Evolutionary conservation across 2,113 vertebrate genomes (phyloP), one percentile per base, ranked within the genome.

Genomic region (Bos indicus): DNA sequence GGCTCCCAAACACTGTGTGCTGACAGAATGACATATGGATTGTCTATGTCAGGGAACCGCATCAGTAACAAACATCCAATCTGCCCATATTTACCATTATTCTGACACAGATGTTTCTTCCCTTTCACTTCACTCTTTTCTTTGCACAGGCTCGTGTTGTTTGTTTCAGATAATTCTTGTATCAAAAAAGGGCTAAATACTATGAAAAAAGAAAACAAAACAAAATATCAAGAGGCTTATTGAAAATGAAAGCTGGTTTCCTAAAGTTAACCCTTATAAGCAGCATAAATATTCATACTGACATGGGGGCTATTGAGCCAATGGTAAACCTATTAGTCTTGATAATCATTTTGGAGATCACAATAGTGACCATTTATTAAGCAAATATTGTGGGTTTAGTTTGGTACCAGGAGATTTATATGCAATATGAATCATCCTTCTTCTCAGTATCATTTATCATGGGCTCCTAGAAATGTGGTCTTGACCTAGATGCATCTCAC

Each of bases 21-120:
- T 54, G 95, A 88, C 56, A 97, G 64, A 87, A 60, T 88, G 93
- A 97, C 93, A 23, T 25, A 92, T 78, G 80, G 57, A 30, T 15
- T 92, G 86, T 54, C 57, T 10, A 3, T 84, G 46, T 88, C 43
- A 71, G 89, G 74, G 85, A 82, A 15, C 5, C 28, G 10, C 60
- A 15, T 92, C 26, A 91, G 85, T 83, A 96, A 56, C 87, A 90
- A 97, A 80, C 67, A 80, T 86, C 57, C 17, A 33, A 21, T 60
- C 52, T n/a, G 62, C 54, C 13, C 52, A 23, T 83, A 80, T 94
- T 97, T 93, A 82, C 82, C 25, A 1, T 23, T 71, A 67, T 81
- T 64, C 59, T 62, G 26, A 78, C 48, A 95, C 62, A 77, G 5
- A 87, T 5, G 56, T 91, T 62, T 94, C 82, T 97, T 98, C 91